Evolutionary conservation across 2,797 vertebrate genomes (phyloP).

Genomic region (Trachops cirrhosus): DNA sequence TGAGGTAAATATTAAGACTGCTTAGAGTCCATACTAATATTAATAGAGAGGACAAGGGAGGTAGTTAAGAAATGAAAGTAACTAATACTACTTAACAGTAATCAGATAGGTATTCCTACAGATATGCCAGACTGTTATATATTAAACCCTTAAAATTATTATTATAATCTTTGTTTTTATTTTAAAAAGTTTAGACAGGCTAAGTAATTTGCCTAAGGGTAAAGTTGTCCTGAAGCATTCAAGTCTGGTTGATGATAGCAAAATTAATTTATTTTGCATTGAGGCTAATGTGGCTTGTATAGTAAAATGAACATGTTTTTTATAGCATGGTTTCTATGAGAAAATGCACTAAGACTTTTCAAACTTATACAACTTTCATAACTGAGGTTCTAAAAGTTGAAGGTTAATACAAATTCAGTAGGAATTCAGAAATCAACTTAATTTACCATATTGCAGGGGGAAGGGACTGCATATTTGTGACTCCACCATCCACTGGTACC

Average conservation of each 20-base stretch:
- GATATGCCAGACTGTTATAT: not conserved
- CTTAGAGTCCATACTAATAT: not conserved
- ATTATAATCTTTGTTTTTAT: not conserved
- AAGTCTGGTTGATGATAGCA: not conserved
- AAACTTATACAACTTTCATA: not conserved
- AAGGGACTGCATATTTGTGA: slow-evolving; percentile 94
- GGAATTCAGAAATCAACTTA: not conserved
- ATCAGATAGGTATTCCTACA: not conserved
- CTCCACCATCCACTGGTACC: slow-evolving; percentile 94
- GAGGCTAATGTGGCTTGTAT: not conserved
- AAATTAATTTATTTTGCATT: slow-evolving; percentile 19
- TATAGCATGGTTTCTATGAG: not conserved
- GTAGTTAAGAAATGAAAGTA: not conserved
- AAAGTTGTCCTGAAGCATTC: not conserved
- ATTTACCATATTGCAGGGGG: slow-evolving; percentile 93
- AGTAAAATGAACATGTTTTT: slow-evolving; percentile 33
- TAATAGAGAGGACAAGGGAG: not conserved
- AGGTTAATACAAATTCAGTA: not conserved
- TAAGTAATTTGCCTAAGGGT: too few relatives aligned
- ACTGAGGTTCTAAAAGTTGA: not conserved
- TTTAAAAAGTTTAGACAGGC: not conserved
- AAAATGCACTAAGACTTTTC: slow-evolving; percentile 1
- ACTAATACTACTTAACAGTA: not conserved
- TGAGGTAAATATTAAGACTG: not conserved
- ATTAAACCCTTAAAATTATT: slow-evolving; percentile 18